Evolutionary conservation across 2,113 vertebrate genomes (phyloP), one percentile per base, ranked within the genome.

Genomic region (Indicator indicator): DNA sequence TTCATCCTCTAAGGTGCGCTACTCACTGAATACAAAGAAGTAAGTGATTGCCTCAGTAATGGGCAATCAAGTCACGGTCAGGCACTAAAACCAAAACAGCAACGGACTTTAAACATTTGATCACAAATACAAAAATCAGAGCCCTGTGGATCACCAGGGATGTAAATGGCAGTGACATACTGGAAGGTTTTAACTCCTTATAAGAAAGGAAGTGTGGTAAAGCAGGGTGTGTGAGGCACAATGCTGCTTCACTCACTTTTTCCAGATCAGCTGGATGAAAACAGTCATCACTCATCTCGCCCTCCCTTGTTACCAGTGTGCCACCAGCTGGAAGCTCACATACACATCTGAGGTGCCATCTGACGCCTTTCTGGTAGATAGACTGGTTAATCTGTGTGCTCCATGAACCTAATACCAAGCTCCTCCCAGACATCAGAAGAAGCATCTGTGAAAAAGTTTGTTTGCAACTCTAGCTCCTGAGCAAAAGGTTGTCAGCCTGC

Each of bases 41-140:
- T 59, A 62, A 55, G 81, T 60, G 82, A 95, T 95, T 90, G 74
- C 80, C 86, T 92, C 64, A 40, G 73, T 96, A 94, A 97, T 85
- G 86, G 94, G 89, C 93, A 94, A 90, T 73, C 94, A 95, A 95
- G 67, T 74, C 59, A 36, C 80, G 95, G 93, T 62, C 92, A 89
- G 80, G 81, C 26, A 85, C 90, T 97, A 85, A 90, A 95, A 93
- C 3, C 90, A 72, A 80, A 95, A 28, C 52, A 62, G 55, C 56
- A 86, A 88, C 27, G 76, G 83, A 62, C 71, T 97, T 97, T 77
- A 90, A 96, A 93, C 70, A 58, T 82, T 71, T 79, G 75, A 83
- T 77, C 59, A 85, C 91, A 97, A 97, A 95, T 94, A 94, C 65
- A 95, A 97, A 83, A 95, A 90, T 77, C 50, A 77, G 77, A 96